Base-by-base conservation (phyloP, 2,113 vertebrate species). In the Drymodes brunneopygia region DNA sequence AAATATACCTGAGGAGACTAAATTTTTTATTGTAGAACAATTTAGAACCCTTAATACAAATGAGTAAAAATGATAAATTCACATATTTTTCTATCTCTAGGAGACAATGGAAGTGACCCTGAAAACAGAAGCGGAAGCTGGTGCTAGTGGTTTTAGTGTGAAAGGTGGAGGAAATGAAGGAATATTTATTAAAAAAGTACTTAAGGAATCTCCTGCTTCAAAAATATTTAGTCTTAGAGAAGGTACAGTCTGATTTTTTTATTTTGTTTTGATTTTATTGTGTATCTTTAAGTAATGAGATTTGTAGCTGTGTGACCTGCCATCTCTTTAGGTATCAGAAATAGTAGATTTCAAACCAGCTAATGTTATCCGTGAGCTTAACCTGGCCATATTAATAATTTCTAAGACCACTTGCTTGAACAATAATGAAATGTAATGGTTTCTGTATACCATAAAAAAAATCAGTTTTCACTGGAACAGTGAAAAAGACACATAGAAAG, bases 101-200 rank as follows among this genome's bases (percentile, higher is more conserved):
- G 98, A 97, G 25, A 95, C 84, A 3, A 96, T 97, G 69, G 99
- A 98, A 81, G 97, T 99, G 85, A 98, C 98, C 1, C 96, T 99
- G 95, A 98, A 98, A 96, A 99, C 99, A 3, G 98, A 98, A 87
- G 98, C 94, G 62, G 98, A 99, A 89, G 98, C 98, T 22, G 98
- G 98, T 90, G 98, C 98, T 81, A 99, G 99, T 42, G 99, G 99
- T 89, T 98, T 99, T 47, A 97, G 98, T 33, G 98, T 99, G 82
- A 96, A 95, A 4, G 99, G 99, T n/a, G 99, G 99, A 27, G 98
- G 99, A 50, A 97, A 97, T 86, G 98, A 98, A 22, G 99, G 99
- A 8, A 98, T 99, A 94, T 99, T 99, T 88, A 98, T 99, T 57
- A 99, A 98, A 89, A 98, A 99, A 88, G 99, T 99, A 51, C 97